Evolutionary conservation across 2,797 vertebrate genomes (phyloP), one percentile per base, ranked within the genome.

Genomic region (Coregonus ussuriensis): DNA sequence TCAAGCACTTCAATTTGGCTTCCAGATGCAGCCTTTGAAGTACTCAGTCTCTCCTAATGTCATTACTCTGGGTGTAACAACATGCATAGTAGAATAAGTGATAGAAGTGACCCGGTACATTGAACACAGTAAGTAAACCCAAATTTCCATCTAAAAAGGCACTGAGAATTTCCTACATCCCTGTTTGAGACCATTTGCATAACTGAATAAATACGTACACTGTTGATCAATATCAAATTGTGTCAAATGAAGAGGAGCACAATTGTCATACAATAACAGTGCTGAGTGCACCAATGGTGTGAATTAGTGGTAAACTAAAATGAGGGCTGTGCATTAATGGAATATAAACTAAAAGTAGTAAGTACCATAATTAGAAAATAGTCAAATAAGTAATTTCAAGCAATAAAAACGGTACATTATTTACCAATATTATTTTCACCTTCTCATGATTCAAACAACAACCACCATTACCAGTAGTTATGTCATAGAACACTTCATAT

Each of bases 151-250:
- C 53, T 72, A 83, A 70, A 89, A 93, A 94, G 91, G 92, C 93
- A 93, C 92, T 83, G 74, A 79, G 82, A 85, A 84, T 77, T 80
- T 73, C 76, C 76, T 65, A 73, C 25, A 72, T 80, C 84, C 84
- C 83, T 80, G 86, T 72, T 77, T 76, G 66, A 91, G 78, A 89
- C 85, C 77, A 87, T 88, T 91, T 93, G 91, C 91, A 94, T 89
- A 90, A 87, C 21, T 85, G 83, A 93, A 94, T 93, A 93, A 91
- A 93, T 92, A 93, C 91, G 88, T 92, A 88, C 89, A 89, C 90
- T 89, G 88, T 80, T 83, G 79, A 86, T 87, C 74, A 74, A 84
- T 13, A 47, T 92, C 89, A 89, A 89, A 92, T 89, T 56, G 82
- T 78, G 84, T 80, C 67, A 72, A 72, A 73, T 78, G 21, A 59